A percentile compares a stretch with the other conserved stretches of the same genome.
Conservation (phyloP, 2,888 invertebrate genomes). For the Nephrotoma guestfalica region DNA sequence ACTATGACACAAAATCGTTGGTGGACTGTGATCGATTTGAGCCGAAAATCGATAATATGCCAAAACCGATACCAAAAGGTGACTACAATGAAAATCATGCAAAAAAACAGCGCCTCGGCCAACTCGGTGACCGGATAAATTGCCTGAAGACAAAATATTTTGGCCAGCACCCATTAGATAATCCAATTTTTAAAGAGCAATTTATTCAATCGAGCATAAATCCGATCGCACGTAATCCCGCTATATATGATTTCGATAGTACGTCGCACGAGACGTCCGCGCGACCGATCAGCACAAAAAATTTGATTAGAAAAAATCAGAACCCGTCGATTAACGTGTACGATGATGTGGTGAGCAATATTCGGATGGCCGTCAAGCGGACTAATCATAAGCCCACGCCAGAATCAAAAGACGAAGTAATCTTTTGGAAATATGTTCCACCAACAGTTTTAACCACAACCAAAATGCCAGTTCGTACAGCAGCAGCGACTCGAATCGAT, state of each 20-base stretch:
- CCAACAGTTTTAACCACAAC: background rate
- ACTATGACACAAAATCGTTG: slow-evolving; percentile 48
- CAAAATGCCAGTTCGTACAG: background rate
- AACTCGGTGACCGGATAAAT: slow-evolving; percentile 57
- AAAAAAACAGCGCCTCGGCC: slow-evolving; percentile 36
- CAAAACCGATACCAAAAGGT: slow-evolving; percentile 40
- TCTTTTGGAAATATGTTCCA: background rate
- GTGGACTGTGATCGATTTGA: slow-evolving; percentile 30
- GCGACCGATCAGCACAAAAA: background rate
- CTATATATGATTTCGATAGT: background rate
- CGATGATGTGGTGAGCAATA: background rate
- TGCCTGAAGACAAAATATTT: slow-evolving; percentile 63
- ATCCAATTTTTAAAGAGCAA: slow-evolving; percentile 52
- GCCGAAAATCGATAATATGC: slow-evolving; percentile 35
- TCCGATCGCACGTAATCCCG: background rate
- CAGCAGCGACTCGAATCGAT: background rate
- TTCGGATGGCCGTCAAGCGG: background rate
- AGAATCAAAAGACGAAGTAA: background rate
- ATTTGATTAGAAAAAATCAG: background rate
- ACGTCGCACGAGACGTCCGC: background rate
- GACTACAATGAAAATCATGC: slow-evolving; percentile 21
- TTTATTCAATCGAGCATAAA: slow-evolving; percentile 5
- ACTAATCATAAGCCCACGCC: background rate
- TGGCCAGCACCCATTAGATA: slow-evolving; percentile 58
- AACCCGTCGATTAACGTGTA: background rate